Percentiles rank a stretch among this genome's conserved stretches.
These are phyloP conservation scores for Cuculus canorus DNA, from an alignment of 2,797 vertebrate species.

Conservation along the genomic window DNA sequence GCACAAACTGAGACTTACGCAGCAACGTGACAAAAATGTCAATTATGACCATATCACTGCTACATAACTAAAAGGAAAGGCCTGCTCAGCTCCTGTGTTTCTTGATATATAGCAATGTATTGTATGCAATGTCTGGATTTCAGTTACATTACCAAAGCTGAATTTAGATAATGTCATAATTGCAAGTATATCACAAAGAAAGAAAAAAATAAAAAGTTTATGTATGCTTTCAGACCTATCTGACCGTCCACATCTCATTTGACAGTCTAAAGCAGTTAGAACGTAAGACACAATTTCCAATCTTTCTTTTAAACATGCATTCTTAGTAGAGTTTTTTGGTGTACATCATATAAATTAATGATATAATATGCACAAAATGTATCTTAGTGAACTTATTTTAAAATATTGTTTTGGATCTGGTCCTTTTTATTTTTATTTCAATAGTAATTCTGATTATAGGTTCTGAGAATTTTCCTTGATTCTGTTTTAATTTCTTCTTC, in stretches of 20 bases:
- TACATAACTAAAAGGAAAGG: background rate
- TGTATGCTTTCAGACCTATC: background rate
- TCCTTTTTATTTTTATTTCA: background rate
- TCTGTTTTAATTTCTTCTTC: background rate
- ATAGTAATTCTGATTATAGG: background rate
- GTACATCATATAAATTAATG: background rate
- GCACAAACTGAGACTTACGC: background rate
- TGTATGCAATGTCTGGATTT: background rate
- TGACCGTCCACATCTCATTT: background rate
- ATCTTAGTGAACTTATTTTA: background rate
- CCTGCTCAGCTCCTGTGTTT: background rate
- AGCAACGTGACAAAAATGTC: constrained; percentile 57
- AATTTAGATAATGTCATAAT: background rate
- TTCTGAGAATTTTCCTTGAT: background rate
- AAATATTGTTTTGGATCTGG: background rate
- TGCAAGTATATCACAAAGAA: background rate
- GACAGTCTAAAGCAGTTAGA: background rate
- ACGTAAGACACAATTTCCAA: background rate
- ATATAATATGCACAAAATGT: background rate
- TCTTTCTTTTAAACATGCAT: background rate
- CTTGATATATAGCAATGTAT: background rate
- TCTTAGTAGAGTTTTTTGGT: background rate
- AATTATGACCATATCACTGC: constrained; percentile 10
- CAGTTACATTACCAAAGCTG: background rate
- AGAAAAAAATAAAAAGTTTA: background rate